A percentile compares a stretch with the other conserved stretches of the same genome.
Evolutionary conservation across 2,888 invertebrate species (phyloP).

Genomic region (Drosophila rellima): DNA sequence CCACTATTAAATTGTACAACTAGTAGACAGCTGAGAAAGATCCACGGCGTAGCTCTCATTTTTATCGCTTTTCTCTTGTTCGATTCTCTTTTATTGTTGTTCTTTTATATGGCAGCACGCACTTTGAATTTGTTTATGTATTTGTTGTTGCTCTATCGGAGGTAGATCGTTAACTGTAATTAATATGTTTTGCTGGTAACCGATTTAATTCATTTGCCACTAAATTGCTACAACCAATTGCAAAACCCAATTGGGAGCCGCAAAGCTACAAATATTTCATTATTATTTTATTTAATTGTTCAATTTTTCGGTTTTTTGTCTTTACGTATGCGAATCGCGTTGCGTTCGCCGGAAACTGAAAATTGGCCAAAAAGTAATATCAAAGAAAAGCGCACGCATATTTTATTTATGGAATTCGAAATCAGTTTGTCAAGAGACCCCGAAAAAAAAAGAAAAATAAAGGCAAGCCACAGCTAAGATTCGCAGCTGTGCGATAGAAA

Average conservation of each 20-base stretch:
- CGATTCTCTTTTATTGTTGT: slow-evolving; percentile 5
- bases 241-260: slow-evolving; percentile 51
- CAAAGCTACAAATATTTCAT: slow-evolving; percentile 29
- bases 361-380: slow-evolving; percentile 54
- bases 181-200: slow-evolving; percentile 64
- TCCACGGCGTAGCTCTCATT: slow-evolving; percentile 62
- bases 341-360: slow-evolving; percentile 52
- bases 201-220: slow-evolving; percentile 66
- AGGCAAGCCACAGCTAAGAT: background rate
- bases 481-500: slow-evolving; percentile 60
- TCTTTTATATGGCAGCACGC: slow-evolving; percentile 44
- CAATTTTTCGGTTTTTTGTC: background rate
- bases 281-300: slow-evolving; percentile 1
- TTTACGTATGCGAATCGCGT: slow-evolving; percentile 48
- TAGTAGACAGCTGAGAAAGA: slow-evolving; percentile 62
- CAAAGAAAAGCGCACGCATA: slow-evolving; percentile 57
- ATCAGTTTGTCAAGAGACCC: slow-evolving; percentile 12
- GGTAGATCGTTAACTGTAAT: slow-evolving; percentile 79
- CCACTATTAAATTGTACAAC: slow-evolving; percentile 62
- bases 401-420: slow-evolving; percentile 36
- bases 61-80: slow-evolving; percentile 32
- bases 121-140: slow-evolving; percentile 37
- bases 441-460: background rate
- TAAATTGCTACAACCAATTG: slow-evolving; percentile 51
- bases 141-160: slow-evolving; percentile 50